A percentile compares a stretch with the other conserved stretches of the same genome.
Conservation (phyloP, 2,888 invertebrate genomes). For the Dynastes maya region DNA sequence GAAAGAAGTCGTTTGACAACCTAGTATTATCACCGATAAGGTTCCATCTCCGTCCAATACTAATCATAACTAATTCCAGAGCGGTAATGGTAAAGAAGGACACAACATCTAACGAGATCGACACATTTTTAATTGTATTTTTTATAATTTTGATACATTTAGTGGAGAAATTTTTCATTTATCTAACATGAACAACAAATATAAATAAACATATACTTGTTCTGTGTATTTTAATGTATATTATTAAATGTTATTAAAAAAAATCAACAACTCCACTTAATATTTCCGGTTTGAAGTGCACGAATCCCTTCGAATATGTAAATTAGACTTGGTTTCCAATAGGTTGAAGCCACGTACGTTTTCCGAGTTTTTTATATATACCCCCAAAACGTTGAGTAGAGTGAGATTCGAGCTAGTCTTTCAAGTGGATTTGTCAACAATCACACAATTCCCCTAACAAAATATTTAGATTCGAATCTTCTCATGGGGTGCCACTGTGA, state of each 20-base stretch:
- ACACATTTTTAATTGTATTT: too few relatives aligned
- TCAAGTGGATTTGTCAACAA: slow-evolving; percentile 44
- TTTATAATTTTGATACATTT: too few relatives aligned
- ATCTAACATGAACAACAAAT: too few relatives aligned
- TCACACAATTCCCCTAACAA: slow-evolving; percentile 39
- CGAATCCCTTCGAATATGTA: slow-evolving; percentile 36
- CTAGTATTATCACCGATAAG: too few relatives aligned
- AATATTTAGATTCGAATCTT: slow-evolving; percentile 34
- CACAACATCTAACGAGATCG: too few relatives aligned
- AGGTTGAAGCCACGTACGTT: slow-evolving; percentile 3
- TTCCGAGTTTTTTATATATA: slow-evolving; percentile 1
- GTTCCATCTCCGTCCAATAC: too few relatives aligned
- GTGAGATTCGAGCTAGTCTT: slow-evolving; percentile 27
- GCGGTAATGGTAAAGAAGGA: too few relatives aligned
- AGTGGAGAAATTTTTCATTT: too few relatives aligned
- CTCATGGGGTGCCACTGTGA: slow-evolving; percentile 19
- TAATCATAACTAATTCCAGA: too few relatives aligned
- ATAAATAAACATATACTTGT: too few relatives aligned
- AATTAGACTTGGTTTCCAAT: slow-evolving; percentile 38
- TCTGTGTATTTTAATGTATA: too few relatives aligned
- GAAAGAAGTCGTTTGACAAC: too few relatives aligned
- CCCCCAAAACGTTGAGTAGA: slow-evolving; percentile 11
- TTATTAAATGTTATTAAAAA: neutral
- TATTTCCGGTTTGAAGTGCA: neutral
- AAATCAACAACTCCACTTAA: neutral